Base-by-base conservation (phyloP, 2,113 vertebrate genomes). In the Carettochelys insculpta region DNA sequence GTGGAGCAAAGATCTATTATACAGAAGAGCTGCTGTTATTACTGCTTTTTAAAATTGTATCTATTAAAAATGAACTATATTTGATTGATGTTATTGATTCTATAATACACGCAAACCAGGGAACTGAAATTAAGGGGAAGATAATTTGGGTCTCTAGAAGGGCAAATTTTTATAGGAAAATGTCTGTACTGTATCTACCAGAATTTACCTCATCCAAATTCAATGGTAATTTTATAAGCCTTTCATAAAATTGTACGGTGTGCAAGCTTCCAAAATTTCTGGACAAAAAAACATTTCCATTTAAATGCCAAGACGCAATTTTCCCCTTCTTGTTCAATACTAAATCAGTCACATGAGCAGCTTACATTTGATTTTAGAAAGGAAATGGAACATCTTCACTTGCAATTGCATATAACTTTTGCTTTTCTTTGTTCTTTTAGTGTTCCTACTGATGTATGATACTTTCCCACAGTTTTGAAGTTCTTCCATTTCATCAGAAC, bases 161-260 rank as follows among this genome's bases (percentile, higher is more conserved):
- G 92, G 90, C 90, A 96, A 95, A 80, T 96, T 97, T 97, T 97
- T 97, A 97, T 97, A 96, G 92, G 95, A 91, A 96, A 96, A 96
- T 92, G 95, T 77, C 94, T 96, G 91, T 96, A 95, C n/a, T 50
- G 11, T 50, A 50, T 96, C 96, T 95, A 96, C 91, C 92, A 95
- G 93, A 96, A 92, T 48, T 91, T 90, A 94, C 75, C 48, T 90
- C 83, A 94, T 96, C 86, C 54, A 86, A 92, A 95, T 95, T 93
- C 86, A 94, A 92, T 92, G 87, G 92, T 95, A 96, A 88, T 91
- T 95, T 94, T 91, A 91, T 96, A 91, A 97, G 79, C 86, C 56
- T 96, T 96, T 95, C 91, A 92, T 91, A 97, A 92, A 96, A 94
- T 83, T 92, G 93, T 95, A 95, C 87, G 76, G 94, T 96, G 93